Conservation (phyloP, 2,888 invertebrate genomes). For the Ligdia adustata region DNA sequence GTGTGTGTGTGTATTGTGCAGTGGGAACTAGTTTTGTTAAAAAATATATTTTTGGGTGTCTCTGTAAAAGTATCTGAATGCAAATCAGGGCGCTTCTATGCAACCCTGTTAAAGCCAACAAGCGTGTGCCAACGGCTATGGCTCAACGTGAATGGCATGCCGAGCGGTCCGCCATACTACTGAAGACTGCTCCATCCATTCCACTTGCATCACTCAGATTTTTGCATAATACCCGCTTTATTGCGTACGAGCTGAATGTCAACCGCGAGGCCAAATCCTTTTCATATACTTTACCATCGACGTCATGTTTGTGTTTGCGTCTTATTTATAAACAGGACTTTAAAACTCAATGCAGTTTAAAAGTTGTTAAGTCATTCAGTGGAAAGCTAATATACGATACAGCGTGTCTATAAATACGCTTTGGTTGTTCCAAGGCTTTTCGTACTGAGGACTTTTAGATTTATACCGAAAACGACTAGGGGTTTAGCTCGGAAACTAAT, state of each 20-base stretch:
- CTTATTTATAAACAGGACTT: constrained; percentile 27
- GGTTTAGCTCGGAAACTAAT: constrained; percentile 35
- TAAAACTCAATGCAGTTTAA: constrained; percentile 23
- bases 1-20: constrained; percentile 12
- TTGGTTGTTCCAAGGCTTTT: constrained; percentile 34
- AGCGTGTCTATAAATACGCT: constrained; percentile 28
- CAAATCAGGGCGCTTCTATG: constrained; percentile 27
- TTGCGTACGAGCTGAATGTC: constrained; percentile 68
- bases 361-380: constrained; percentile 30
- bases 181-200: constrained; percentile 56
- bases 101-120: constrained; percentile 30
- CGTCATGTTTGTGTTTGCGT: constrained; percentile 32
- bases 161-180: constrained; percentile 39
- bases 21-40: constrained; percentile 17
- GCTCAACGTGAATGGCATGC: constrained; percentile 58
- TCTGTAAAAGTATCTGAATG: constrained; percentile 22
- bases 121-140: constrained; percentile 48
- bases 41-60: constrained; percentile 23
- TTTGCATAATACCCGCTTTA: constrained; percentile 69
- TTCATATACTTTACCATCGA: constrained; percentile 40
- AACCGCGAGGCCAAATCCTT: constrained; percentile 61
- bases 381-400: constrained; percentile 25
- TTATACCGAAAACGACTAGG: constrained; percentile 32
- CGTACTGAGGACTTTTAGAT: constrained; percentile 27
- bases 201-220: constrained; percentile 56